Percentiles rank a stretch among this genome's conserved stretches.
Conservation (phyloP, 1,140 invertebrate species). For the Formica exsecta region DNA sequence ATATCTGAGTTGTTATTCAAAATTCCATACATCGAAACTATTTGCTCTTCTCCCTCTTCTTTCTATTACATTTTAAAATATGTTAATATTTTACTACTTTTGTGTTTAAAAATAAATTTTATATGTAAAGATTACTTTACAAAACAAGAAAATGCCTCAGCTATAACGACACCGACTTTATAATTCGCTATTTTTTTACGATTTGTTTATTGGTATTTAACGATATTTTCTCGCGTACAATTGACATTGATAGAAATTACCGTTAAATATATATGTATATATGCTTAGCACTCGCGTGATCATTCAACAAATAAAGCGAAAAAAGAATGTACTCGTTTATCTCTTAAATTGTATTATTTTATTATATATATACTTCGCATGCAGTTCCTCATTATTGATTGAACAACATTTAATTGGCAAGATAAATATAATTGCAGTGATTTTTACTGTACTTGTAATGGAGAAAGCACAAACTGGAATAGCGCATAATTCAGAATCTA, state of each 20-base stretch:
- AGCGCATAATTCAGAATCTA: slow-evolving; percentile 75
- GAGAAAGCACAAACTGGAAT: slow-evolving; percentile 77
- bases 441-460: slow-evolving; percentile 75
- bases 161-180: neutral
- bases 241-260: neutral
- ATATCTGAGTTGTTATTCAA: neutral
- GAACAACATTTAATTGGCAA: slow-evolving; percentile 63
- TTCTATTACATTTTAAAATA: neutral
- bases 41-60: neutral
- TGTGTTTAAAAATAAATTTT: neutral
- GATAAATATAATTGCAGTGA: slow-evolving; percentile 71
- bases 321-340: neutral
- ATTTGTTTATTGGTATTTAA: neutral
- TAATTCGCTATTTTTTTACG: neutral
- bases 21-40: neutral
- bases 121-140: neutral
- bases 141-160: neutral
- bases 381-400: slow-evolving; percentile 62
- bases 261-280: neutral
- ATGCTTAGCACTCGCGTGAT: neutral
- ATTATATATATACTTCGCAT: neutral
- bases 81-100: neutral
- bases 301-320: neutral
- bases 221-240: neutral
- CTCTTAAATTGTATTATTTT: neutral